phyloP scores from a whole-genome alignment of 2,888 invertebrate species.

The Scaptomyza tumidula region DNA sequence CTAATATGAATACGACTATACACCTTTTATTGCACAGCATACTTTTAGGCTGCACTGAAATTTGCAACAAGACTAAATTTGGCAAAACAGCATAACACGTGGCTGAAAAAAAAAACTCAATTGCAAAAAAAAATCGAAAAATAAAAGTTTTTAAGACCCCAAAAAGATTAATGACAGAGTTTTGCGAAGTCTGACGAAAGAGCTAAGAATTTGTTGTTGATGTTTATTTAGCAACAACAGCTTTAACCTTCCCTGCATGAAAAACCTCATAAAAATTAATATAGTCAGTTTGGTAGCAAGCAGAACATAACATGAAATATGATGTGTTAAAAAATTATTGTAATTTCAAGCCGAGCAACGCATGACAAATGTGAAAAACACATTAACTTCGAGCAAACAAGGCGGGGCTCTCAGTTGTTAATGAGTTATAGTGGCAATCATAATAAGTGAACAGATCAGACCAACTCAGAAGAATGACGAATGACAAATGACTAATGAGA shows the following conservation, averaged over 20 bases:
- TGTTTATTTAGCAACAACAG: constrained; percentile 19
- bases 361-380: constrained; percentile 56
- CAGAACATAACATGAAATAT: constrained; percentile 58
- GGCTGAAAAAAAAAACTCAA: constrained; percentile 6
- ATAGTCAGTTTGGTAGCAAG: constrained; percentile 65
- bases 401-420: constrained; percentile 39
- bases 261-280: constrained; percentile 57
- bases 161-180: neutral
- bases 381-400: constrained; percentile 47
- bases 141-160: no score
- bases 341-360: constrained; percentile 54
- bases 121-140: neutral
- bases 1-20: no score
- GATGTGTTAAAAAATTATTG: constrained; percentile 55
- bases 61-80: no score
- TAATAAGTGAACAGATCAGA: constrained; percentile 49
- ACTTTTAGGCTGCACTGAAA: neutral
- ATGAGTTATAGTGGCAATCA: constrained; percentile 51
- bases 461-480: constrained; percentile 53
- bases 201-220: constrained; percentile 1
- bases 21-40: no score
- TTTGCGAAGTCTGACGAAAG: neutral
- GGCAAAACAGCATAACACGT: neutral
- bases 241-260: constrained; percentile 30
- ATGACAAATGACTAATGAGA: constrained; percentile 48